Evolutionary conservation across 2,797 vertebrate species (phyloP).

Genomic region (Moxostoma hubbsi): DNA sequence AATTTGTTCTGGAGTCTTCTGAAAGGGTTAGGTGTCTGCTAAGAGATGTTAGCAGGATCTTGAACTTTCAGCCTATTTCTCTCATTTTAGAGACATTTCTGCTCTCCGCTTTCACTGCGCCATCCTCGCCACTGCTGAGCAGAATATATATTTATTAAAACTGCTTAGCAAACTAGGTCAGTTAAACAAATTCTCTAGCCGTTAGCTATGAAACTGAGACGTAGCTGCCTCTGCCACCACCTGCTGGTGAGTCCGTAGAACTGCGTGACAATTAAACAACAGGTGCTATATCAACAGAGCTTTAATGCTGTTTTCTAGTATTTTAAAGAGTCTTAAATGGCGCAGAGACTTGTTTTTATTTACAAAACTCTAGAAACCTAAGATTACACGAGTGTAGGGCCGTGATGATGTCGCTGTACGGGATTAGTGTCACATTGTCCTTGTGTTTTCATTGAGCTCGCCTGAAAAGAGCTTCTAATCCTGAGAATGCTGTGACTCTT

Average conservation of each 20-base stretch:
- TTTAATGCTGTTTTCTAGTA: background rate
- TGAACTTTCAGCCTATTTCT: background rate
- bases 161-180: constrained; percentile 48
- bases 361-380: background rate
- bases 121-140: constrained; percentile 24
- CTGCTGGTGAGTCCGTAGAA: constrained; percentile 63
- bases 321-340: constrained; percentile 9
- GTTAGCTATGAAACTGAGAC: constrained; percentile 27
- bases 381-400: background rate
- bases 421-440: background rate
- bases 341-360: background rate
- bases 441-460: constrained; percentile 27
- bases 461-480: constrained; percentile 42
- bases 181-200: constrained; percentile 37
- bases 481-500: constrained; percentile 8
- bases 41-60: background rate
- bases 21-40: too few relatives aligned
- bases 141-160: constrained; percentile 53
- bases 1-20: background rate
- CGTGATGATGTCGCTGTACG: background rate
- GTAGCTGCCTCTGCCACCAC: constrained; percentile 51
- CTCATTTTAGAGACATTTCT: constrained; percentile 39
- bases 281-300: background rate
- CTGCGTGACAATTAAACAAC: constrained; percentile 21
- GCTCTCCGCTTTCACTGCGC: constrained; percentile 13